Conservation (phyloP, 2,888 invertebrate genomes). For the Oconnorella tubifera region DNA sequence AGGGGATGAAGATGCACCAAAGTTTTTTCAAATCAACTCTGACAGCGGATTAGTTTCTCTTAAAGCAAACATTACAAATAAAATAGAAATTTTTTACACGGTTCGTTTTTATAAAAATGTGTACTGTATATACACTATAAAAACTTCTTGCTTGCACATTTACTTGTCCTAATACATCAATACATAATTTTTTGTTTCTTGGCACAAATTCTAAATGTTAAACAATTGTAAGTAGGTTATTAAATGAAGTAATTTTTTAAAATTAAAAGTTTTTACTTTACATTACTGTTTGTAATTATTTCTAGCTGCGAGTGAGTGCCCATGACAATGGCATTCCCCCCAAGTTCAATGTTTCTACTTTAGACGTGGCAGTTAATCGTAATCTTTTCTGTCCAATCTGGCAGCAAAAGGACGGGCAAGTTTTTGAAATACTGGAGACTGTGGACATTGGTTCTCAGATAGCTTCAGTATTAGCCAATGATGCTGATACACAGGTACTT, state of each 20-base stretch:
- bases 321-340: conserved; percentile 34
- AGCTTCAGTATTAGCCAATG: conserved; percentile 24
- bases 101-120: conserved; percentile 29
- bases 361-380: conserved; percentile 38
- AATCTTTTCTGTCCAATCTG: conserved; percentile 43
- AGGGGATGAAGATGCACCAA: conserved; percentile 42
- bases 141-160: no score
- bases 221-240: no score
- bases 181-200: no score
- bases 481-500: conserved; percentile 29
- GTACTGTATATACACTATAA: no score
- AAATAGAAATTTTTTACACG: conserved; percentile 21
- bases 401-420: conserved; percentile 7
- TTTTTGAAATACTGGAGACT: conserved; percentile 37
- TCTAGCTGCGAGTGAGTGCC: conserved; percentile 34
- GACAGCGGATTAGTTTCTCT: conserved; percentile 35
- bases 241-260: no score
- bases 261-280: no score
- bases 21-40: conserved; percentile 41
- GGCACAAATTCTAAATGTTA: no score
- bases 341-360: conserved; percentile 16
- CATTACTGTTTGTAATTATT: no score
- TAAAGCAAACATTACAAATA: conserved; percentile 21
- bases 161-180: no score
- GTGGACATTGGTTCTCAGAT: conserved; percentile 28